These are phyloP conservation scores for Caenorhabditis briggsae DNA, from an alignment of 1,140 invertebrate genomes.

Conservation along the genomic window DNA sequence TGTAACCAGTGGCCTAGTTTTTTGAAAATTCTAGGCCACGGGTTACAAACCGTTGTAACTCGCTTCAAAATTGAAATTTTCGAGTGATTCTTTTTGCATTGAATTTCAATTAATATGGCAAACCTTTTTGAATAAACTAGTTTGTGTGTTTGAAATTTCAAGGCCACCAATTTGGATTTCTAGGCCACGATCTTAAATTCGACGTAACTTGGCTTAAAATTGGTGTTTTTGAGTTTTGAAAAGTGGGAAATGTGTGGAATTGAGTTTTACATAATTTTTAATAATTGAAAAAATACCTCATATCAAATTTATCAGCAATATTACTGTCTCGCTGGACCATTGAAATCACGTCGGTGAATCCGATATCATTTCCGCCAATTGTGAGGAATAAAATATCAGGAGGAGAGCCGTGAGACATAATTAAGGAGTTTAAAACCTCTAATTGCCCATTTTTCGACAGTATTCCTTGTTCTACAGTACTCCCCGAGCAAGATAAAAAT, in stretches of 20 bases:
- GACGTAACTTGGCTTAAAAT: neutral
- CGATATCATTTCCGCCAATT: conserved; percentile 61
- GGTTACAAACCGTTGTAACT: neutral
- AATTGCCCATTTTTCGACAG: conserved; percentile 13
- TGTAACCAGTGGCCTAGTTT: neutral
- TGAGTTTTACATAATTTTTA: too few relatives aligned
- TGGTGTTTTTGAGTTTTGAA: neutral
- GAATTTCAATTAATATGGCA: too few relatives aligned
- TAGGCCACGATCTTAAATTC: neutral
- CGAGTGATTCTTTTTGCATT: too few relatives aligned
- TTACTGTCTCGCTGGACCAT: neutral
- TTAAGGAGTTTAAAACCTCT: neutral
- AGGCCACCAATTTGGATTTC: neutral
- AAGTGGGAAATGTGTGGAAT: neutral
- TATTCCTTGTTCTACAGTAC: neutral
- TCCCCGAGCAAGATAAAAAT: conserved; percentile 37
- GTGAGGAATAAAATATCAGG: conserved; percentile 53
- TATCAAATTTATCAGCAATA: conserved; percentile 12
- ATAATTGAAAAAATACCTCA: neutral
- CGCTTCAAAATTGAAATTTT: neutral
- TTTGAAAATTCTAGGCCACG: neutral
- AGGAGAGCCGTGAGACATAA: neutral
- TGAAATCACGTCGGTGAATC: conserved; percentile 54
- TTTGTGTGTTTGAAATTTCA: too few relatives aligned
- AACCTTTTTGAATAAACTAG: too few relatives aligned